A percentile compares a stretch with the other conserved stretches of the same genome.
These are phyloP conservation scores for Podiceps cristatus DNA, from an alignment of 2,113 vertebrate genomes.

Conservation along the genomic window DNA sequence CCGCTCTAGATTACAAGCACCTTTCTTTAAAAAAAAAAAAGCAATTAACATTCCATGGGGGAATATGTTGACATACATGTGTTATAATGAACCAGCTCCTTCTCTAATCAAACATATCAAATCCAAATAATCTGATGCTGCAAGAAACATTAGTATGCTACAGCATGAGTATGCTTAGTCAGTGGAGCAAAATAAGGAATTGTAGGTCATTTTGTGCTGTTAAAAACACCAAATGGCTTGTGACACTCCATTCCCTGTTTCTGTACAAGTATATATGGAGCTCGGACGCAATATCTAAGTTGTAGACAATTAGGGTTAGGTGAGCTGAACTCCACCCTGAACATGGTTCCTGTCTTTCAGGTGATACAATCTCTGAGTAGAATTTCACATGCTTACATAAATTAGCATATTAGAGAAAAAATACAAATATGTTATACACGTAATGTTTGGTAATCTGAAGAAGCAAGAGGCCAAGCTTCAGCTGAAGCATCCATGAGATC, in stretches of 20 bases:
- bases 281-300: neutral
- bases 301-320: neutral
- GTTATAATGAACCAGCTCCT: neutral
- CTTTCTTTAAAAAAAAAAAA: neutral
- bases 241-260: neutral
- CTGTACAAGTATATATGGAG: neutral
- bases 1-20: neutral
- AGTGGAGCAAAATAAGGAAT: neutral
- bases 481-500: neutral
- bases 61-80: neutral
- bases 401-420: neutral
- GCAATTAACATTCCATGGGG: neutral
- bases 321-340: neutral
- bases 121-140: neutral
- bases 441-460: neutral
- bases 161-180: neutral
- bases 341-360: neutral
- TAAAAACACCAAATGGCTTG: neutral
- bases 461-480: neutral
- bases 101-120: neutral
- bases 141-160: neutral
- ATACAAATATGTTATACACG: neutral
- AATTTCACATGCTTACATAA: neutral
- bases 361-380: neutral
- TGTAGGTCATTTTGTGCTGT: neutral